Percentiles rank a stretch among this genome's conserved stretches.
Evolutionary conservation across 2,888 invertebrate species (phyloP).

Genomic region (Diaprepes abbreviatus): DNA sequence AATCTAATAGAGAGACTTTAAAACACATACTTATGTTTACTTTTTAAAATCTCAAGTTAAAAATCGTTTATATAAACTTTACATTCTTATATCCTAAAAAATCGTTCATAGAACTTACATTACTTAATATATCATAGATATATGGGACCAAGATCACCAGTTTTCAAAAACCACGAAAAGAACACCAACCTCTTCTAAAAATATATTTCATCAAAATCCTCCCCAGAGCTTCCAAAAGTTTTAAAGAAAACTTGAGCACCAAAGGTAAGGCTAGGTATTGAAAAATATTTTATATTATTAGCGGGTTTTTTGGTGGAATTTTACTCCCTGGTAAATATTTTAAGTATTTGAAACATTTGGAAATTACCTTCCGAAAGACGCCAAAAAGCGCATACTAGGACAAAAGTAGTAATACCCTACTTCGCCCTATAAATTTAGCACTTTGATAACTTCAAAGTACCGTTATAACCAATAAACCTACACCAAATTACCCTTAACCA

Average conservation of each 20-base stretch:
- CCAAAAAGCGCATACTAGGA: slow-evolving; percentile 53
- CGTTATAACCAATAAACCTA: slow-evolving; percentile 44
- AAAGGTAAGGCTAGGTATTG: slow-evolving; percentile 26
- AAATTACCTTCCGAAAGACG: slow-evolving; percentile 71
- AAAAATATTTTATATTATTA: slow-evolving; percentile 34
- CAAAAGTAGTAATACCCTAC: slow-evolving; percentile 64
- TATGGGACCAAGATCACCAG: slow-evolving; percentile 85
- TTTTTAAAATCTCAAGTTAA: slow-evolving; percentile 12
- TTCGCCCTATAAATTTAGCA: slow-evolving; percentile 53
- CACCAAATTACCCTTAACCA: slow-evolving; percentile 53
- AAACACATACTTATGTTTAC: neutral
- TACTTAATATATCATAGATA: slow-evolving; percentile 96
- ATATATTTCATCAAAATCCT: slow-evolving; percentile 38
- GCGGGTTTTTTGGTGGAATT: slow-evolving; percentile 21
- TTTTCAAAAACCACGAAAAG: slow-evolving; percentile 54
- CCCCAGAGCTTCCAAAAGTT: slow-evolving; percentile 60
- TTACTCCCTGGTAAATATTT: slow-evolving; percentile 67
- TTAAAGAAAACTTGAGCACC: slow-evolving; percentile 57
- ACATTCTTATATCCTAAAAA: slow-evolving; percentile 26
- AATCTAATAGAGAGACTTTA: slow-evolving; percentile 22
- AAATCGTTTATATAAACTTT: slow-evolving; percentile 3
- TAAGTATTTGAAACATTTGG: slow-evolving; percentile 64
- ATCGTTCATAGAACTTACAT: slow-evolving; percentile 95
- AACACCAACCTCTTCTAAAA: slow-evolving; percentile 38
- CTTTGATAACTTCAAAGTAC: slow-evolving; percentile 65